phyloP scores from a whole-genome alignment of 2,113 vertebrate genomes.

The Opisthocomus hoazin region DNA sequence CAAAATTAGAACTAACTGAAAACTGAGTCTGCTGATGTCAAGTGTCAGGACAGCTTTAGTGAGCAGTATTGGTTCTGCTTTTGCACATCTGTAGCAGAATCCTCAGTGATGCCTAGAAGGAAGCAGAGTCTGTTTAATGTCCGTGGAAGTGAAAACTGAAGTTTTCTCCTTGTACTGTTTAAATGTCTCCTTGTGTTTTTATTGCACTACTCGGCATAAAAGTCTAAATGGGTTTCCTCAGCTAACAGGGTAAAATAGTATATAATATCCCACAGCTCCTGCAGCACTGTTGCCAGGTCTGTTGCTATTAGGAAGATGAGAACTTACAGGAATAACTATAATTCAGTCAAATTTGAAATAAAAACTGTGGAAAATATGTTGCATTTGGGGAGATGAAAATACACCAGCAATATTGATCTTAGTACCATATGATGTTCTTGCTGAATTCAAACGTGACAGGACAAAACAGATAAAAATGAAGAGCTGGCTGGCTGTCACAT shows the following conservation, averaged over 20 bases:
- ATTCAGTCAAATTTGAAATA: background rate
- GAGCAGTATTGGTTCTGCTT: background rate
- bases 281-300: background rate
- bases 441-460: conserved; percentile 14
- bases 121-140: background rate
- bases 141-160: background rate
- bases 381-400: conserved; percentile 12
- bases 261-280: background rate
- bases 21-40: background rate
- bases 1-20: background rate
- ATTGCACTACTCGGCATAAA: background rate
- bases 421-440: background rate
- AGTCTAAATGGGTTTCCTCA: conserved; percentile 8
- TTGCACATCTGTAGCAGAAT: background rate
- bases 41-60: background rate
- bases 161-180: background rate
- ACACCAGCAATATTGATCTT: background rate
- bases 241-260: background rate
- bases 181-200: background rate
- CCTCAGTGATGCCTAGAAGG: background rate
- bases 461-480: background rate
- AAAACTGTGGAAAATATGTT: conserved; percentile 26
- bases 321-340: background rate
- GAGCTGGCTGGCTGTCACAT: background rate
- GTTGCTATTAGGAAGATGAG: background rate